Percentiles rank a stretch among this genome's conserved stretches.
phyloP scores from a whole-genome alignment of 2,888 invertebrate genomes.

The Acanthosoma haemorrhoidale region DNA sequence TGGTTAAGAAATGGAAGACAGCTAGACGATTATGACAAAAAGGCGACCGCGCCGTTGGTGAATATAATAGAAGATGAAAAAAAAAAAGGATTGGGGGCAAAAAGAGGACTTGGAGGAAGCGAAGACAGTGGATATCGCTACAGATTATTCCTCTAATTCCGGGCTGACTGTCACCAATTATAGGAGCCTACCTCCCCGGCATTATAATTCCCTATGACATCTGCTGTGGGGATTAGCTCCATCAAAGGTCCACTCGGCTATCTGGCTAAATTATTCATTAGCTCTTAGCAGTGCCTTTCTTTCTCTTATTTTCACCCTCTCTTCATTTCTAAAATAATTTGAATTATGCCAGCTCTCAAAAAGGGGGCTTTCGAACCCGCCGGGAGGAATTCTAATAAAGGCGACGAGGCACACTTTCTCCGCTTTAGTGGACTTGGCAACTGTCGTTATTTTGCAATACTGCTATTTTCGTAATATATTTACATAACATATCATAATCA shows the following conservation, averaged over 20 bases:
- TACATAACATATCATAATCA: too few relatives aligned
- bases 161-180: conserved; percentile 11
- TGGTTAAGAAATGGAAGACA: background rate
- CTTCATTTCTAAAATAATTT: background rate
- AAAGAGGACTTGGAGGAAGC: background rate
- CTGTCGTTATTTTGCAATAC: too few relatives aligned
- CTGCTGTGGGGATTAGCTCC: background rate
- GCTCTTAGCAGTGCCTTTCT: background rate
- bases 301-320: too few relatives aligned
- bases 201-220: conserved; percentile 4
- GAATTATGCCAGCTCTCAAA: background rate
- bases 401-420: too few relatives aligned
- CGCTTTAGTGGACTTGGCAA: too few relatives aligned
- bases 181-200: background rate
- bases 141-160: too few relatives aligned
- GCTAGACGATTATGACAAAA: background rate
- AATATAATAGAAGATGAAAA: background rate
- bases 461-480: too few relatives aligned
- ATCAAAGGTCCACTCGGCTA: conserved; percentile 1
- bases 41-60: too few relatives aligned
- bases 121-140: background rate
- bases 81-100: too few relatives aligned
- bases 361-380: too few relatives aligned
- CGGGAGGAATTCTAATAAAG: too few relatives aligned
- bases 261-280: conserved; percentile 1